Percentiles rank a stretch among this genome's conserved stretches.
phyloP scores from a whole-genome alignment of 2,113 vertebrate genomes.

The Crocuta crocuta region DNA sequence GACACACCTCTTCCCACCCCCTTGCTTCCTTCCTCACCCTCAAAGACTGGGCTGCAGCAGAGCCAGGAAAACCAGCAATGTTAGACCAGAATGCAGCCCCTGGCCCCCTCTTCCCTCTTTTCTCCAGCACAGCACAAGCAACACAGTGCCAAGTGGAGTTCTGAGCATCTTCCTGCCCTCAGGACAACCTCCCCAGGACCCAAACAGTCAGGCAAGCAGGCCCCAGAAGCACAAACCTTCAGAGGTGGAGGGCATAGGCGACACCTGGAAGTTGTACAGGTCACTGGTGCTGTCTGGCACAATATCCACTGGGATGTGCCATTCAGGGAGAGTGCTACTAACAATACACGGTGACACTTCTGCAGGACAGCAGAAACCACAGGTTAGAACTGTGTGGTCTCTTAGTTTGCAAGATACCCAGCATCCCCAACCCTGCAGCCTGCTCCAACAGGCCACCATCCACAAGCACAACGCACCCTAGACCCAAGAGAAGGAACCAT shows the following conservation, averaged over 20 bases:
- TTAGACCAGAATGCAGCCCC: neutral
- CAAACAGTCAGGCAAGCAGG: neutral
- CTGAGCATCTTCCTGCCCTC: neutral
- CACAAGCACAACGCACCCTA: neutral
- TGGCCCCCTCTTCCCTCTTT: neutral
- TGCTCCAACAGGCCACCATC: neutral
- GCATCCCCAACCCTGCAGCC: neutral
- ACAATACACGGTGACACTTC: constrained; percentile 80
- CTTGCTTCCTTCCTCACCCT: constrained; percentile 50
- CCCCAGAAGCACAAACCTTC: constrained; percentile 82
- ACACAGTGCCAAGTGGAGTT: neutral
- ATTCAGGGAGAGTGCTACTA: constrained; percentile 77
- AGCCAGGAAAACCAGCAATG: neutral
- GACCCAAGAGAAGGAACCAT: neutral
- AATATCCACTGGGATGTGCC: constrained; percentile 80
- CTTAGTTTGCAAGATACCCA: neutral
- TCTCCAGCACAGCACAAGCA: neutral
- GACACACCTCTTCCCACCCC: neutral
- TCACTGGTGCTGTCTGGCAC: constrained; percentile 89
- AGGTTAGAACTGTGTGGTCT: neutral
- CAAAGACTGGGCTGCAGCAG: neutral
- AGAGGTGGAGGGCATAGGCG: constrained; percentile 85
- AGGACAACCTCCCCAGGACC: neutral
- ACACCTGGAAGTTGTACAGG: constrained; percentile 89
- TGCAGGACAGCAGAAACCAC: constrained; percentile 52